Percentiles rank a stretch among this genome's conserved stretches.
These are phyloP conservation scores for Progne subis DNA, from an alignment of 2,113 vertebrate genomes.

Conservation along the genomic window DNA sequence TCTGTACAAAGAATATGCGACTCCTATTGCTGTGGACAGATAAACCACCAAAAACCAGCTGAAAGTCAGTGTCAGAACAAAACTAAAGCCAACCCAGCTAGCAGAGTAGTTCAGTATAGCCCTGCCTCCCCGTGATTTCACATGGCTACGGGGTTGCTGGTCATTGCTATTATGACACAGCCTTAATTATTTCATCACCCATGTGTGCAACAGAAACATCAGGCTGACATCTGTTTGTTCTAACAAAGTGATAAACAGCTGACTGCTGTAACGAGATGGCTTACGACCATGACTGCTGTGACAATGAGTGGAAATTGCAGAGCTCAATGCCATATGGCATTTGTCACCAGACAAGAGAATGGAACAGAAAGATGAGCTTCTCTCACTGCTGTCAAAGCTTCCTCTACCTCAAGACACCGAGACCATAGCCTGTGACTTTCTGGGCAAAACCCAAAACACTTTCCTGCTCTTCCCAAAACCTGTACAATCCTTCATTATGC, in stretches of 20 bases:
- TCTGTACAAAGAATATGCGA: neutral
- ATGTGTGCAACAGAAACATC: neutral
- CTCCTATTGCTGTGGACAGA: neutral
- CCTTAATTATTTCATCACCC: neutral
- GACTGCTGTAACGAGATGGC: neutral
- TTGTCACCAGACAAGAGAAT: neutral
- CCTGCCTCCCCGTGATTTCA: neutral
- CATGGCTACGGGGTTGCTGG: accelerated
- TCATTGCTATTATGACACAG: neutral
- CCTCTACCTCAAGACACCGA: neutral
- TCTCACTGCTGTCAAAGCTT: neutral
- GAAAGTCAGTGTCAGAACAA: neutral
- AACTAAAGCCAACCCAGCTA: neutral
- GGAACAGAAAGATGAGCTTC: neutral
- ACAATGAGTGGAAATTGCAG: neutral
- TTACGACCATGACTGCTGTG: neutral
- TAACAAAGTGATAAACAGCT: neutral
- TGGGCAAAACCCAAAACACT: neutral
- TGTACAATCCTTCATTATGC: neutral
- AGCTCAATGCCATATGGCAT: accelerated
- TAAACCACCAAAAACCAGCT: neutral
- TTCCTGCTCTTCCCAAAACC: neutral
- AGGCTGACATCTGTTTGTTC: neutral
- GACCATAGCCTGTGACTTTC: neutral
- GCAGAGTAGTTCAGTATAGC: neutral